Percentiles rank a stretch among this genome's conserved stretches.
Conservation (phyloP, 2,888 invertebrate species). For the Cremastinae sp. region DNA sequence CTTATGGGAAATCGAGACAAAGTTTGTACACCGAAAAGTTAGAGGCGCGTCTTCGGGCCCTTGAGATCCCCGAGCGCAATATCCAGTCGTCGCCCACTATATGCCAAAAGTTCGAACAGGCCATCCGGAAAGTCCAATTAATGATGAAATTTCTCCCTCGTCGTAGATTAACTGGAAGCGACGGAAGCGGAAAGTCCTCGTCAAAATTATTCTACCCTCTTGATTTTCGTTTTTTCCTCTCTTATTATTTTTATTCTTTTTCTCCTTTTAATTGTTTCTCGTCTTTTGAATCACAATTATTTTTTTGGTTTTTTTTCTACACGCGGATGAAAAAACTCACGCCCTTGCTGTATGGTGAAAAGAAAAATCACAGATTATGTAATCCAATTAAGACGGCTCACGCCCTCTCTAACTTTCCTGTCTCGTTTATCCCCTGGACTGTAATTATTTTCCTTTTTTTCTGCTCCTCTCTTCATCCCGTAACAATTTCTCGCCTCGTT, state of each 20-base stretch:
- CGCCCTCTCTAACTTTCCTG: neutral
- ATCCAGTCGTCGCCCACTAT: neutral
- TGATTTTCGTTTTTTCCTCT: conserved; percentile 15
- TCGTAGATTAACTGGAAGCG: neutral
- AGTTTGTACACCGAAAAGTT: neutral
- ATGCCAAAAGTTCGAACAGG: conserved; percentile 40
- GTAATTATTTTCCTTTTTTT: neutral
- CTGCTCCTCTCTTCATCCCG: no score
- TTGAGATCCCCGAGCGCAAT: neutral
- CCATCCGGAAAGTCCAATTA: conserved; percentile 53
- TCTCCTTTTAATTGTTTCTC: neutral
- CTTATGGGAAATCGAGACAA: neutral
- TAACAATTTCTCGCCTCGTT: no score
- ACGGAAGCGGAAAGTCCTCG: neutral
- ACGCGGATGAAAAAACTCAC: no score
- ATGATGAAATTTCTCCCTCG: conserved; percentile 29
- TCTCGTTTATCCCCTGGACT: neutral
- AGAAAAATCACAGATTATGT: conserved; percentile 14
- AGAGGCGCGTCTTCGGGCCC: neutral
- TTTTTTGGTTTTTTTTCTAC: neutral
- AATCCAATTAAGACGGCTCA: conserved; percentile 32
- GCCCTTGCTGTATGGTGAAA: no score
- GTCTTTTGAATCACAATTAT: neutral
- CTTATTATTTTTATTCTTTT: no score
- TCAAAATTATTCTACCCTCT: conserved; percentile 35